These are phyloP conservation scores for Neodontobutis hainanensis DNA, from an alignment of 2,113 vertebrate genomes.

Conservation along the genomic window DNA sequence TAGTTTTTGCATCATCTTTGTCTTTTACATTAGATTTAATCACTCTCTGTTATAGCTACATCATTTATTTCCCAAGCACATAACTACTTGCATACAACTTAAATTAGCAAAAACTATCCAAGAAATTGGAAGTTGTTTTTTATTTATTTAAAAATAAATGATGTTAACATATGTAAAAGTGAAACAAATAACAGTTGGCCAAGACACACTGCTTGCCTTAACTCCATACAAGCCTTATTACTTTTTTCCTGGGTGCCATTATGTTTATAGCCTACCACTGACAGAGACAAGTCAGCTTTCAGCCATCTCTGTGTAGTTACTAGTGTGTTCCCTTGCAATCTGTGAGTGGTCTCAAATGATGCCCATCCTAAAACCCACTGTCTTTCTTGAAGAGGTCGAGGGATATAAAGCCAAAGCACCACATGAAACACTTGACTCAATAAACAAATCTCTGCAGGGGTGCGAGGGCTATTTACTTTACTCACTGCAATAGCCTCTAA, in stretches of 20 bases:
- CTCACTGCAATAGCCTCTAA: slow-evolving; percentile 35
- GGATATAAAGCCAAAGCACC: slow-evolving; percentile 29
- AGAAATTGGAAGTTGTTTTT: neutral
- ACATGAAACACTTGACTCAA: slow-evolving; percentile 51
- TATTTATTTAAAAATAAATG: too few relatives aligned
- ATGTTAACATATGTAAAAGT: too few relatives aligned
- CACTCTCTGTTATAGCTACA: too few relatives aligned
- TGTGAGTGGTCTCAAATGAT: slow-evolving; percentile 38
- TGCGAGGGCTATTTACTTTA: slow-evolving; percentile 7
- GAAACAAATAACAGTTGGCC: too few relatives aligned
- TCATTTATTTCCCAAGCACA: neutral
- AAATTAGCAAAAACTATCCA: neutral
- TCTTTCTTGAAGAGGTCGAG: slow-evolving; percentile 43
- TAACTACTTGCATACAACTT: neutral
- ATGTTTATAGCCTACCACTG: slow-evolving; percentile 21
- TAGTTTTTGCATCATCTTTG: slow-evolving; percentile 21
- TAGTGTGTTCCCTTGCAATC: slow-evolving; percentile 17
- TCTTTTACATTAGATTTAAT: slow-evolving; percentile 1
- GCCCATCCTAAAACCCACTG: slow-evolving; percentile 42
- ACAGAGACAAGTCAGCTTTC: slow-evolving; percentile 16
- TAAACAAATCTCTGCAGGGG: slow-evolving; percentile 50
- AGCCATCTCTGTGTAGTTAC: slow-evolving; percentile 15
- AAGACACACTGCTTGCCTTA: too few relatives aligned
- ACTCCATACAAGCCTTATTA: too few relatives aligned
- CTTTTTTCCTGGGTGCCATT: neutral